phyloP scores from a whole-genome alignment of 2,113 vertebrate species.

The Tenebrosternarchus preto region DNA sequence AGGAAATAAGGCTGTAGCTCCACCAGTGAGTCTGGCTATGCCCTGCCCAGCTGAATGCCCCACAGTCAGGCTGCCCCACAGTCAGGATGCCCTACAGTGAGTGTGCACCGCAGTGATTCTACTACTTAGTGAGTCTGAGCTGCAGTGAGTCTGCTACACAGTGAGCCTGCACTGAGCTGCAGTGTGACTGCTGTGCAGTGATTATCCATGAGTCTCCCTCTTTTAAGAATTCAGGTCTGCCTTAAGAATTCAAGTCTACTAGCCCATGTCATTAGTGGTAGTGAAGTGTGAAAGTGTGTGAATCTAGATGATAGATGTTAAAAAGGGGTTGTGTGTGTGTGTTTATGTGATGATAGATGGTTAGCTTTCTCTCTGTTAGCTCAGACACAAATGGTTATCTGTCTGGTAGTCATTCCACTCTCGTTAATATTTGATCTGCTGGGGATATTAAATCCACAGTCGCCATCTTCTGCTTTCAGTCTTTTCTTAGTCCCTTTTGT shows the following conservation, averaged over 20 bases:
- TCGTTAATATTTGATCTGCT: constrained; percentile 57
- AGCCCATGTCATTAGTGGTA: background rate
- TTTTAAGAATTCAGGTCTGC: background rate
- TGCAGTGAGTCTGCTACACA: too few relatives aligned
- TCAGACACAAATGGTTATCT: constrained; percentile 24
- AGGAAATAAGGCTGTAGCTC: too few relatives aligned
- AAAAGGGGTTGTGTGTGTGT: constrained; percentile 8
- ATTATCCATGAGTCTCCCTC: background rate
- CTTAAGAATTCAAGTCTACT: background rate
- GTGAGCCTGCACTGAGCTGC: background rate
- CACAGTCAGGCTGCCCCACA: too few relatives aligned
- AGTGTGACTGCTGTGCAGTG: background rate
- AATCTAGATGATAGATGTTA: constrained; percentile 4
- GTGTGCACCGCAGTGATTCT: too few relatives aligned
- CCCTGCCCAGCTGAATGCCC: too few relatives aligned
- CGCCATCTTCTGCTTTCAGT: background rate
- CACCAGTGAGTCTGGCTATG: too few relatives aligned
- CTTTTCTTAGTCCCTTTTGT: background rate
- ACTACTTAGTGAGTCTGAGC: too few relatives aligned
- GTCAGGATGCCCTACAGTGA: too few relatives aligned
- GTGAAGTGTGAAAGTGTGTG: constrained; percentile 4
- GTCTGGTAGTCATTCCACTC: constrained; percentile 34
- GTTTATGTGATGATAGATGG: constrained; percentile 20
- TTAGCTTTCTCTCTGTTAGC: constrained; percentile 24
- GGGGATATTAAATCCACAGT: constrained; percentile 45